phyloP scores from a whole-genome alignment of 2,888 invertebrate genomes.

The Crematogaster levior region DNA sequence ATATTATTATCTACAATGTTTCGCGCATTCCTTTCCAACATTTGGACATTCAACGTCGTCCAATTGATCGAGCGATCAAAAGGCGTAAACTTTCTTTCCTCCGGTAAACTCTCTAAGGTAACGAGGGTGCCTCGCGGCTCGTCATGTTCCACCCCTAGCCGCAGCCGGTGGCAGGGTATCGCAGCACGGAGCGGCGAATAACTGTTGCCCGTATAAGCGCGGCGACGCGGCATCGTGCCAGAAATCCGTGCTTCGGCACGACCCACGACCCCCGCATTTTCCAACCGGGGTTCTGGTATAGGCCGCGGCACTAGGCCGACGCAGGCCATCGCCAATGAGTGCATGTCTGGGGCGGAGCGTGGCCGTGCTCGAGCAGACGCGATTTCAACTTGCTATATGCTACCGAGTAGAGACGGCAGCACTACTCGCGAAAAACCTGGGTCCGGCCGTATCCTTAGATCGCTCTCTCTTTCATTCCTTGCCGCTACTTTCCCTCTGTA shows the following conservation, averaged over 20 bases:
- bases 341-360: constrained; percentile 84
- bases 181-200: constrained; percentile 70
- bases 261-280: constrained; percentile 77
- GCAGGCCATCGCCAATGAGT: constrained; percentile 84
- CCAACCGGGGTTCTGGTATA: constrained; percentile 79
- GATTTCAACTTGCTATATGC: constrained; percentile 75
- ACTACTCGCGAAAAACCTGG: constrained; percentile 34
- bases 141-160: constrained; percentile 67
- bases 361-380: constrained; percentile 76
- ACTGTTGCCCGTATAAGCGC: constrained; percentile 76
- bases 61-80: background rate
- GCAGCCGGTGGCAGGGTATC: constrained; percentile 64
- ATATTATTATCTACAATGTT: background rate
- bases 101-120: constrained; percentile 10
- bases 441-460: constrained; percentile 24
- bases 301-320: constrained; percentile 83
- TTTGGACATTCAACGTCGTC: background rate
- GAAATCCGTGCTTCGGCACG: constrained; percentile 77
- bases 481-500: background rate
- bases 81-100: constrained; percentile 21
- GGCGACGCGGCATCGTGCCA: constrained; percentile 83
- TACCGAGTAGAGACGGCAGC: constrained; percentile 38
- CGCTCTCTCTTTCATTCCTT: constrained; percentile 25
- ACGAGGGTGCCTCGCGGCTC: constrained; percentile 45
- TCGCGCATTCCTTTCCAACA: background rate